phyloP scores from a whole-genome alignment of 2,888 invertebrate genomes.

The Dicycla oo region DNA sequence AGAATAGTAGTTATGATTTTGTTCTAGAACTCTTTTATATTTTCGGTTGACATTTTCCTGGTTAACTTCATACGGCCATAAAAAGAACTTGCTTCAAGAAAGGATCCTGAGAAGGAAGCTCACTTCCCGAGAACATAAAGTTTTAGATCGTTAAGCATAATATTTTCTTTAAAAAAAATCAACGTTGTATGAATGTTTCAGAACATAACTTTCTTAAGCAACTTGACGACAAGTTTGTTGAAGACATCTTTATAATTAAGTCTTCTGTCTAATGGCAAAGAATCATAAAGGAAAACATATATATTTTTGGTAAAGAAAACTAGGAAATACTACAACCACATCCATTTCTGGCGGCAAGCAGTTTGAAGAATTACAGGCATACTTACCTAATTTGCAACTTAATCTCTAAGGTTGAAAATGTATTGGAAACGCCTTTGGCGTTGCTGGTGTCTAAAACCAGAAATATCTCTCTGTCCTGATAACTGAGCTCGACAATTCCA shows the following conservation, averaged over 20 bases:
- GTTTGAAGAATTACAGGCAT: not conserved
- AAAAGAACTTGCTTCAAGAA: slow-evolving; percentile 24
- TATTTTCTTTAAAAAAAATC: slow-evolving; percentile 28
- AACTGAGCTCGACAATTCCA: not conserved
- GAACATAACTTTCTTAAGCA: slow-evolving; percentile 23
- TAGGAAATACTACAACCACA: not conserved
- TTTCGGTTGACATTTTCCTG: slow-evolving; percentile 27
- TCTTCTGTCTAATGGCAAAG: not conserved
- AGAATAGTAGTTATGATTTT: slow-evolving; percentile 34
- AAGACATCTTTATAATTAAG: slow-evolving; percentile 38
- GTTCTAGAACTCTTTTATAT: slow-evolving; percentile 7
- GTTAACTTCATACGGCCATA: slow-evolving; percentile 20
- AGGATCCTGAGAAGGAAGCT: slow-evolving; percentile 12
- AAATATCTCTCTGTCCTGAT: not conserved
- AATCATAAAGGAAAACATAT: not conserved
- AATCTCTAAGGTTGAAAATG: not conserved
- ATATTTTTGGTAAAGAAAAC: not conserved
- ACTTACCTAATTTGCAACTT: not conserved
- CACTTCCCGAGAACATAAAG: slow-evolving; percentile 7
- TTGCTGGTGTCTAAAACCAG: too few relatives aligned
- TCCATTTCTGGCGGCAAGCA: not conserved
- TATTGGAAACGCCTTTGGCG: not conserved
- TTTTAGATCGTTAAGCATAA: slow-evolving; percentile 17
- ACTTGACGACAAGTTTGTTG: slow-evolving; percentile 32
- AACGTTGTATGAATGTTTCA: slow-evolving; percentile 31